A percentile compares a stretch with the other conserved stretches of the same genome.
These are phyloP conservation scores for Porites divaricata DNA, from an alignment of 92 coral and sea anemone species.

Conservation along the genomic window DNA sequence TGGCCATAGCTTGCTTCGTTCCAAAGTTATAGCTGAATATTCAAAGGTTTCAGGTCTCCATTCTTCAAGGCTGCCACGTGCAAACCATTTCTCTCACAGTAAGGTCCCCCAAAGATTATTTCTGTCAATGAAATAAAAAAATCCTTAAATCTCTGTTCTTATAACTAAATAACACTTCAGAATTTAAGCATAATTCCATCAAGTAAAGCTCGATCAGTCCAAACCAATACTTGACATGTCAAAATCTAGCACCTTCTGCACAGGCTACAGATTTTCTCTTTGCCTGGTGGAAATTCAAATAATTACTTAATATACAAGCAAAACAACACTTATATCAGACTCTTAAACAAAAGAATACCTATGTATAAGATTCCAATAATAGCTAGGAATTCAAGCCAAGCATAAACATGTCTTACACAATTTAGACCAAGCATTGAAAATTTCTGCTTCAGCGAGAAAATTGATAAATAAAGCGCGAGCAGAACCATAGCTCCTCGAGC, in stretches of 20 bases:
- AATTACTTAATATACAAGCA: constrained; percentile 16
- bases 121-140: too few species aligned
- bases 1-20: too few species aligned
- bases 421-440: constrained; percentile 5
- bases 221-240: constrained; percentile 24
- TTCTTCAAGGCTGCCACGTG: too few species aligned
- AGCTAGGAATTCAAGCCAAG: background rate
- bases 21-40: too few species aligned
- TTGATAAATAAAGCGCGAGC: background rate
- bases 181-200: too few species aligned
- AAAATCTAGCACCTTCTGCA: too few species aligned
- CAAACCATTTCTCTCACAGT: too few species aligned
- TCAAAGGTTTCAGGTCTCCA: too few species aligned
- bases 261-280: constrained; percentile 30
- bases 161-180: too few species aligned
- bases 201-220: constrained; percentile 15
- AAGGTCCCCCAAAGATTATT: too few species aligned
- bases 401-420: constrained; percentile 8
- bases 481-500: background rate
- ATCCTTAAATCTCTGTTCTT: too few species aligned
- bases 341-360: constrained; percentile 18
- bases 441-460: constrained; percentile 28
- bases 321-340: constrained; percentile 4
- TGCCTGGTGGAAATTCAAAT: constrained; percentile 19
- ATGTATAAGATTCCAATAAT: constrained; percentile 22